A percentile compares a stretch with the other conserved stretches of the same genome.
Conservation (phyloP, 2,113 vertebrate species). For the Eretmochelys imbricata region DNA sequence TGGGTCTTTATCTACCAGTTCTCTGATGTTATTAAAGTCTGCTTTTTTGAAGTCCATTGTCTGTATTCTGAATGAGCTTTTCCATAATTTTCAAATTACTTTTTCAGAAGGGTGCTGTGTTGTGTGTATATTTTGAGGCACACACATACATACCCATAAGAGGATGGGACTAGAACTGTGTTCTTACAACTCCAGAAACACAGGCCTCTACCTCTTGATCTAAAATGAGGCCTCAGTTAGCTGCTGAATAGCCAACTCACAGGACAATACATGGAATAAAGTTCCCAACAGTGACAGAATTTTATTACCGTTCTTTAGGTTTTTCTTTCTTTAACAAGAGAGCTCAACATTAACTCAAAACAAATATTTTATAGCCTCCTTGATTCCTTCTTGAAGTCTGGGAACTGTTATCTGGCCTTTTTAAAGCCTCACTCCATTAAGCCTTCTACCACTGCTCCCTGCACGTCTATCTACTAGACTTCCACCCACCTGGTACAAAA, state of each 20-base stretch:
- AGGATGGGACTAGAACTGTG: not conserved
- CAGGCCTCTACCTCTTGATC: not conserved
- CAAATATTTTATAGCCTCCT: not conserved
- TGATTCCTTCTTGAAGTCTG: not conserved
- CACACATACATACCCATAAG: not conserved
- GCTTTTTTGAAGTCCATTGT: no score
- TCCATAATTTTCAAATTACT: not conserved
- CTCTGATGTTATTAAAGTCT: no score
- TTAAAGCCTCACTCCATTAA: not conserved
- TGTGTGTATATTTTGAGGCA: not conserved
- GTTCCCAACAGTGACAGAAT: not conserved
- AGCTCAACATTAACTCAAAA: not conserved
- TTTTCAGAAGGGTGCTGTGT: not conserved
- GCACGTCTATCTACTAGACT: not conserved
- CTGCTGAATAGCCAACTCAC: not conserved
- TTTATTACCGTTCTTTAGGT: not conserved
- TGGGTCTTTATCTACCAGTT: no score
- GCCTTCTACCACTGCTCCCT: not conserved
- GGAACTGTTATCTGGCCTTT: not conserved
- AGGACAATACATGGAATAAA: not conserved
- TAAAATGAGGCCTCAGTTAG: not conserved
- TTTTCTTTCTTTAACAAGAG: not conserved
- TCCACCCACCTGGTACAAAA: not conserved
- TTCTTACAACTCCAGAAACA: not conserved
- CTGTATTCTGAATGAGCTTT: no score